Conservation (phyloP, 2,797 vertebrate species). For the Cetoscarus ocellatus region DNA sequence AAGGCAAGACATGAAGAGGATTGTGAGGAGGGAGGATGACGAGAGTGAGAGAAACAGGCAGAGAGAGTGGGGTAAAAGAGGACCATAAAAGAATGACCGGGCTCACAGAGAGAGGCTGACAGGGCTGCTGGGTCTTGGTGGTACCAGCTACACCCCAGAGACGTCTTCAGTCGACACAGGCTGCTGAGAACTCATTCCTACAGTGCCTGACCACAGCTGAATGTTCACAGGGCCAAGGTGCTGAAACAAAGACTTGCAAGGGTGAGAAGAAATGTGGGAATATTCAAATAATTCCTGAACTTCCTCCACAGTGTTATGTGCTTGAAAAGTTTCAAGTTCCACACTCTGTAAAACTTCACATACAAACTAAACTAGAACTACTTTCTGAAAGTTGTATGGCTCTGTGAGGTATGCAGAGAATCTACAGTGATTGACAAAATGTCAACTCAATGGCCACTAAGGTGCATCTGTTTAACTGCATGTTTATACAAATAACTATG, state of each 20-base stretch:
- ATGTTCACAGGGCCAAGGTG: conserved; percentile 32
- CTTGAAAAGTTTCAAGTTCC: too few species aligned
- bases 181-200: conserved; percentile 46
- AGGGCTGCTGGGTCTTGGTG: conserved; percentile 65
- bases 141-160: conserved; percentile 72
- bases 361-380: too few species aligned
- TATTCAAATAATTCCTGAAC: not conserved
- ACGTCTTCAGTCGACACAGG: conserved; percentile 72
- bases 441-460: too few species aligned
- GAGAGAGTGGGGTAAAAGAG: conserved; percentile 42
- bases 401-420: too few species aligned
- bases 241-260: conserved; percentile 19
- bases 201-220: conserved; percentile 41
- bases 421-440: too few species aligned
- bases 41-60: conserved; percentile 30
- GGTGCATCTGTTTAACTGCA: too few species aligned
- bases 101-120: conserved; percentile 55
- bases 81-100: conserved; percentile 25
- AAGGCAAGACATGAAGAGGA: conserved; percentile 48
- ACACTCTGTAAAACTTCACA: too few species aligned
- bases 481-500: too few species aligned
- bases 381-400: too few species aligned
- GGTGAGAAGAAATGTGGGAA: not conserved
- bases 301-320: not conserved
- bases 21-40: conserved; percentile 32